Evolutionary conservation across 2,113 vertebrate genomes (phyloP).

Genomic region (Sorex araneus): DNA sequence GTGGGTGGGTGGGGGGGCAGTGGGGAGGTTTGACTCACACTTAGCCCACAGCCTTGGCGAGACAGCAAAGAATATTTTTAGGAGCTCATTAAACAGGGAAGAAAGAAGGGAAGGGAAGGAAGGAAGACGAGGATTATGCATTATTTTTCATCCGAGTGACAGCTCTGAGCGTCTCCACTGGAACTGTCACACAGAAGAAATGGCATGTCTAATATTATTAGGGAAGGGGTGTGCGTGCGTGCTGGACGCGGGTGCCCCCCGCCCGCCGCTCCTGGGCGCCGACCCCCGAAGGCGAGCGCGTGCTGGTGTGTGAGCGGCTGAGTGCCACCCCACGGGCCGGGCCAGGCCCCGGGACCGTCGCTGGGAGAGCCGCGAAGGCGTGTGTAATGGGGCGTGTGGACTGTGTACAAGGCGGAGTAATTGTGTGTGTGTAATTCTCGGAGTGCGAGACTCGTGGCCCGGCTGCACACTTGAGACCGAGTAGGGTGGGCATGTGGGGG

Average conservation of each 20-base stretch:
- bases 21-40: conserved; percentile 83
- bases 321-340: not conserved
- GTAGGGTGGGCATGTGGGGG: not conserved
- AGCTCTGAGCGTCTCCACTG: conserved; percentile 85
- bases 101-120: conserved; percentile 86
- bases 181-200: conserved; percentile 86
- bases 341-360: not conserved
- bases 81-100: conserved; percentile 88
- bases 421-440: conserved; percentile 65
- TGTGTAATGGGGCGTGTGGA: conserved; percentile 68
- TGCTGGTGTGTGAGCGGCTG: accelerated
- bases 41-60: conserved; percentile 83
- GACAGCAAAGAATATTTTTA: conserved; percentile 88
- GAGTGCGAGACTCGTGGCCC: not conserved
- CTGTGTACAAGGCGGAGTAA: conserved; percentile 69
- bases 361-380: not conserved
- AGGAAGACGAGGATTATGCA: conserved; percentile 85
- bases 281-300: not conserved
- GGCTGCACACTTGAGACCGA: not conserved
- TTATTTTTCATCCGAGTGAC: conserved; percentile 88
- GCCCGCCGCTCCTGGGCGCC: not conserved
- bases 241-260: not conserved
- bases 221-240: not conserved
- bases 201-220: conserved; percentile 86
- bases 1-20: not conserved